Conservation (phyloP, 2,888 invertebrate species). For the Drosophila histrio region DNA sequence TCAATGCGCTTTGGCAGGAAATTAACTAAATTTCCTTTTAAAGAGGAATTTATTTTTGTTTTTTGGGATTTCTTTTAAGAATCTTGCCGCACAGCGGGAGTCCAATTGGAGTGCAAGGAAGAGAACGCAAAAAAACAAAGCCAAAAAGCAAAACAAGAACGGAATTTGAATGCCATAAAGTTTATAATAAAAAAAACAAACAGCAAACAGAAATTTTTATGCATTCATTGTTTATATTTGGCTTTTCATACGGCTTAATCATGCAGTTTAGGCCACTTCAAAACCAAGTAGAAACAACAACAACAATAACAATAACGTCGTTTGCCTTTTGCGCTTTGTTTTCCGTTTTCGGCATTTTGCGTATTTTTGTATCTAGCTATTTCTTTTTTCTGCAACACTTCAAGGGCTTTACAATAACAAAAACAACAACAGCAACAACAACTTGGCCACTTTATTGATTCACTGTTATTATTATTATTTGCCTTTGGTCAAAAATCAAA, state of each 20-base stretch:
- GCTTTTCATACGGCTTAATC: slow-evolving; percentile 45
- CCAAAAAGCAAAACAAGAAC: slow-evolving; percentile 20
- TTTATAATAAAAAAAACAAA: slow-evolving; percentile 21
- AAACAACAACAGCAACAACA: slow-evolving; percentile 16
- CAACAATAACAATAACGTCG: slow-evolving; percentile 21
- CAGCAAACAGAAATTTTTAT: slow-evolving; percentile 9
- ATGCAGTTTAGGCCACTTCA: slow-evolving; percentile 34
- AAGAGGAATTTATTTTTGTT: too few relatives aligned
- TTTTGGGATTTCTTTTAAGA: background rate
- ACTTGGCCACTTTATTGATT: slow-evolving; percentile 63
- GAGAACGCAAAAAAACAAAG: slow-evolving; percentile 35
- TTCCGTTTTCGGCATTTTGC: slow-evolving; percentile 27
- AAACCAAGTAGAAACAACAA: slow-evolving; percentile 5
- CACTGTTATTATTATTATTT: slow-evolving; percentile 64
- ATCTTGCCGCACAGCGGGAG: slow-evolving; percentile 37
- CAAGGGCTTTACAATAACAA: slow-evolving; percentile 49
- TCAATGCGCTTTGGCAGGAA: background rate
- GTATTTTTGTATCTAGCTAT: slow-evolving; percentile 17
- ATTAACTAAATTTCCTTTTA: too few relatives aligned
- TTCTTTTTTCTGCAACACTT: slow-evolving; percentile 53
- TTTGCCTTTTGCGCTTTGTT: slow-evolving; percentile 38
- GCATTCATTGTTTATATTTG: slow-evolving; percentile 40
- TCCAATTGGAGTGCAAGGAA: slow-evolving; percentile 57
- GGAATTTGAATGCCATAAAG: slow-evolving; percentile 21
- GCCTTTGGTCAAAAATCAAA: slow-evolving; percentile 52